Evolutionary conservation across 1,140 invertebrate species (phyloP), one percentile per base, ranked within the genome.

Genomic region (Parapsyche elsis): DNA sequence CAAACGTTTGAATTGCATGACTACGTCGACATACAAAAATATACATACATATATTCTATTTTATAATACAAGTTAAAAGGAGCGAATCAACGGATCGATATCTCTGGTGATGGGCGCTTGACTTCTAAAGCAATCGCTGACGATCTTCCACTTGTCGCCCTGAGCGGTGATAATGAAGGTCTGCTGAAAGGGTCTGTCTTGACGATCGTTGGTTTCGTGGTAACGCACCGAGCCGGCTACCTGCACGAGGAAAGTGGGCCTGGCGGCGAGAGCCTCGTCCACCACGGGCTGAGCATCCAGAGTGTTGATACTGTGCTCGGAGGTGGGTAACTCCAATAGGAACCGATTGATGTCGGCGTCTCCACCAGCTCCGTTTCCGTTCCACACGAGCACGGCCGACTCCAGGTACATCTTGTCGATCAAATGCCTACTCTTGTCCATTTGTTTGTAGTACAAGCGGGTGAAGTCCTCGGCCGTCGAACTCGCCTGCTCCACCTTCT

Each of bases 111-210:
- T 23, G 5, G 64, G 64, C 21, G 19, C 80, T 90, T 95, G 94
- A 83, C 94, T 89, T 84, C 95, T 90, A 84, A 94, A 96, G 82
- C 92, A 94, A 85, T 97, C 95, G 61, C 92, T 95, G 23, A 94
- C 94, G 80, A 97, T 95, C 89, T 96, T 96, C 95, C 95, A 97
- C 85, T 96, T 95, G 78, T 95, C 94, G 21, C 92, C 94, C 83
- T 94, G 91, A 12, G 94, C 94, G 0, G 94, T 95, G 16, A 97
- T 92, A 0, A 96, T 87, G 84, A 97, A 96, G 10, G 92, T 94
- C 87, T 97, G 95, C 84, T 94, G 92, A 83, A 96, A 96, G 7
- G 26, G 44, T 16, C 90, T 91, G 64, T 67, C 21, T 12, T 67
- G 64, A 2, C 19, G 7, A 14, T 67, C 64, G 23, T 19, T 67